A percentile compares a stretch with the other conserved stretches of the same genome.
phyloP scores from a whole-genome alignment of 2,797 vertebrate species.

The Taenioides sp. region DNA sequence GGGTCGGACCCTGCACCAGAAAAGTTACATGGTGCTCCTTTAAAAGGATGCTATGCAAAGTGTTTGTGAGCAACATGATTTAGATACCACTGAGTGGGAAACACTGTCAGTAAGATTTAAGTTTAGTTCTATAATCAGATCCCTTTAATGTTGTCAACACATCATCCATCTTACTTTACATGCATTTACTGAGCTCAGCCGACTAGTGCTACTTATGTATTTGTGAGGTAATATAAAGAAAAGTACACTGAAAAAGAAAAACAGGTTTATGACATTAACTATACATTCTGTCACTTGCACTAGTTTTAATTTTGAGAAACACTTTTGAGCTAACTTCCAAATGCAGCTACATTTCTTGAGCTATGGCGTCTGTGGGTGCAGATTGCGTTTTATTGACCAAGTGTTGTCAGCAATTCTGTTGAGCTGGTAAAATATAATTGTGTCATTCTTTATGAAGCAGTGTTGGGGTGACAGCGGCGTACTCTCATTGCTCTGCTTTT shows the following conservation, averaged over 20 bases:
- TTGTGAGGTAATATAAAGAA: constrained; percentile 25
- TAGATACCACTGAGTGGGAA: not conserved
- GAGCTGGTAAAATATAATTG: constrained; percentile 84
- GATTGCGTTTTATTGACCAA: constrained; percentile 79
- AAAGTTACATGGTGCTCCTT: not conserved
- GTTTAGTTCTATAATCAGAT: not conserved
- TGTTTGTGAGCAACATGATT: not conserved
- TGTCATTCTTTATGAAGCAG: constrained; percentile 84
- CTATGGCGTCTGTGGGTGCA: constrained; percentile 64
- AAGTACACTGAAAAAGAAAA: constrained; percentile 25
- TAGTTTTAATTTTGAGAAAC: constrained; percentile 51
- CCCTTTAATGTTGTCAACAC: constrained; percentile 53
- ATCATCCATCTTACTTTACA: constrained; percentile 69
- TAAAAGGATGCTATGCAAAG: constrained; percentile 12
- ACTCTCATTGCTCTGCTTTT: constrained; percentile 81
- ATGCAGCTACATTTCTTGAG: constrained; percentile 60
- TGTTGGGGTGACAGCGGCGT: constrained; percentile 77
- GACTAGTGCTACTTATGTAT: constrained; percentile 64
- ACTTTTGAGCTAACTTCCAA: constrained; percentile 48
- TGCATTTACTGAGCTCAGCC: constrained; percentile 58
- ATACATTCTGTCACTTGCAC: constrained; percentile 38
- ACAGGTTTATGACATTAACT: not conserved
- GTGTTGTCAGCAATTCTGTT: constrained; percentile 81
- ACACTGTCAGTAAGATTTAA: not conserved
- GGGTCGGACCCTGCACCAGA: not conserved